Base-by-base conservation (phyloP, 2,888 invertebrate species). In the Mythimna loreyi region DNA sequence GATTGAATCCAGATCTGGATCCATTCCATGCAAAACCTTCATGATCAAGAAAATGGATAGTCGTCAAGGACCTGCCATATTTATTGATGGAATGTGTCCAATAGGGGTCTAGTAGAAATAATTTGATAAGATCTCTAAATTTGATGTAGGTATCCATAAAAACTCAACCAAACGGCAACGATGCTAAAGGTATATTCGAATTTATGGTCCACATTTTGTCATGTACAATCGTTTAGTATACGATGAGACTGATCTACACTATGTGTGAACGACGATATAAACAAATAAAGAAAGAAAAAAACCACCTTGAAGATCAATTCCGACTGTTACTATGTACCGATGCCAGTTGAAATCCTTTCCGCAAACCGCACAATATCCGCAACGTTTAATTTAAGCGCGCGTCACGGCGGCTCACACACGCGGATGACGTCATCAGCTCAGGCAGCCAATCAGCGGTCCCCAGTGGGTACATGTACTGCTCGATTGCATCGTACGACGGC, bases 391-490 rank as follows among this genome's bases (percentile, higher is more conserved):
- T 73, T 69, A 69, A 62, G 45, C 36, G 67, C 82, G 80, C 80
- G 85, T 83, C 72, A 68, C 78, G 45, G 47, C 59, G 52, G 52
- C 19, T 25, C 13, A 49, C 67, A 61, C 60, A 66, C 40, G 43
- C 52, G 47, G 19, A 33, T 67, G 78, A 72, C 73, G 75, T 73
- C 73, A 58, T 43, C 73, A 49, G 52, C 57, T 59, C 73, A 52
- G 67, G 55, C 57, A 57, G 62, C 40, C 74, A 77, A 81, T 83
- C 81, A 83, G 72, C 69, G 43, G 60, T 78, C 87, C 85, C 89
- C 59, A 36, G 86, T 16, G 89, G 50, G 52, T 85, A 85, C 87
- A 85, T 65, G 84, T 81, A 74, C 85, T 82, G 58, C 70, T 74
- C 78, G 70, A 83, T 83, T 83, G 83, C 81, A 75, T 60, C 57